These are phyloP conservation scores for Caenorhabditis japonica DNA, from an alignment of 2,888 invertebrate genomes.

Conservation along the genomic window DNA sequence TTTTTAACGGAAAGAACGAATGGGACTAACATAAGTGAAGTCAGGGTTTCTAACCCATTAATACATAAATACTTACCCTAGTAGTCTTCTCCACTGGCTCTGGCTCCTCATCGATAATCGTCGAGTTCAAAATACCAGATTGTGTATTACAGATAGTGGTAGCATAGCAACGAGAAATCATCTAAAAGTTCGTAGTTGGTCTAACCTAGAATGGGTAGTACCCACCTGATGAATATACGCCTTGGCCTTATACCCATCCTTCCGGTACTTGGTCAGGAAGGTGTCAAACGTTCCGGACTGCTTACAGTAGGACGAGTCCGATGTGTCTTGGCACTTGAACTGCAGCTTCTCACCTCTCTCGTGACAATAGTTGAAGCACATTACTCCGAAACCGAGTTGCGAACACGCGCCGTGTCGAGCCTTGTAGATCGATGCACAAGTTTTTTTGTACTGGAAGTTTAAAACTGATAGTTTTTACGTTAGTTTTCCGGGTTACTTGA, in stretches of 20 bases:
- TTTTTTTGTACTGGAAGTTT: slow-evolving; percentile 77
- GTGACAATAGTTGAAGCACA: slow-evolving; percentile 77
- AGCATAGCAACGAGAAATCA: slow-evolving; percentile 75
- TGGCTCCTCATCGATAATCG: slow-evolving; percentile 65
- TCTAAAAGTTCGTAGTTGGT: slow-evolving; percentile 50
- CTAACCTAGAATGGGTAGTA: not conserved
- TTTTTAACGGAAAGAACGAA: slow-evolving; percentile 9
- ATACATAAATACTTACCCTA: slow-evolving; percentile 51
- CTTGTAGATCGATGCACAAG: slow-evolving; percentile 75
- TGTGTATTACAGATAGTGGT: slow-evolving; percentile 74
- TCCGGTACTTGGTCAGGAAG: slow-evolving; percentile 72
- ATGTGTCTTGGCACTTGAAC: slow-evolving; percentile 73
- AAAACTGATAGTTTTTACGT: slow-evolving; percentile 13
- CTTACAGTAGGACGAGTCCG: slow-evolving; percentile 71
- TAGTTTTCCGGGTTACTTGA: slow-evolving; percentile 56
- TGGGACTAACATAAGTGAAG: not conserved
- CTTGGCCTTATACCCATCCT: slow-evolving; percentile 75
- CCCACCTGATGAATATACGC: slow-evolving; percentile 76
- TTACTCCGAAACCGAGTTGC: slow-evolving; percentile 75
- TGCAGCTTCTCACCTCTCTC: slow-evolving; percentile 74
- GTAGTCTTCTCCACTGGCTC: slow-evolving; percentile 60
- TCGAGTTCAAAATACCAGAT: slow-evolving; percentile 71
- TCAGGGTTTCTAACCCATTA: not conserved
- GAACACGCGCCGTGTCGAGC: slow-evolving; percentile 74
- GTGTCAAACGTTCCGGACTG: slow-evolving; percentile 71